Percentiles rank a stretch among this genome's conserved stretches.
Evolutionary conservation across 2,888 invertebrate species (phyloP).

Genomic region (Mongoloraphidia duomilia): DNA sequence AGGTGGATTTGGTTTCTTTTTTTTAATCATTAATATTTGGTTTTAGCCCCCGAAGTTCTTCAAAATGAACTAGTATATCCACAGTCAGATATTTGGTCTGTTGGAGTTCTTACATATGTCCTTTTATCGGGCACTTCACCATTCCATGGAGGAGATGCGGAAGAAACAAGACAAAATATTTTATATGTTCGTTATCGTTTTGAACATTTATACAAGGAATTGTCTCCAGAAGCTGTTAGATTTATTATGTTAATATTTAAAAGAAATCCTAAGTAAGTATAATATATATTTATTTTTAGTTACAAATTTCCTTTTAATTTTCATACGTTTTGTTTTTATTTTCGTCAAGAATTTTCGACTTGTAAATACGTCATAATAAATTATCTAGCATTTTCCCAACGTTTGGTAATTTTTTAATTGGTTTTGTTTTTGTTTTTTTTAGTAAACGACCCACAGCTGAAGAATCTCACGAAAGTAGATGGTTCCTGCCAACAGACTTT

Average conservation of each 20-base stretch:
- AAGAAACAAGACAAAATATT: slow-evolving; percentile 83
- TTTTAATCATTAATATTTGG: neutral
- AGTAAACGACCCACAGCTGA: slow-evolving; percentile 89
- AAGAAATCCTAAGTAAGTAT: slow-evolving; percentile 69
- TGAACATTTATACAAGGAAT: slow-evolving; percentile 86
- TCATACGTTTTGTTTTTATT: neutral
- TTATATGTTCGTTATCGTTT: slow-evolving; percentile 84
- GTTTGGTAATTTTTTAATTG: neutral
- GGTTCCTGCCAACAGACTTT: slow-evolving; percentile 84
- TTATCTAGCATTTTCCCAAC: neutral
- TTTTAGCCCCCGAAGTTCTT: slow-evolving; percentile 73
- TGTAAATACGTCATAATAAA: neutral
- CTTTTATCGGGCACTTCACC: slow-evolving; percentile 87
- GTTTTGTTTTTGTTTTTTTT: slow-evolving; percentile 20
- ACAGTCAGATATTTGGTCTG: slow-evolving; percentile 91
- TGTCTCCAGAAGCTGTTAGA: slow-evolving; percentile 81
- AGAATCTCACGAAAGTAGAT: slow-evolving; percentile 91
- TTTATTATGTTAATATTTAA: slow-evolving; percentile 95
- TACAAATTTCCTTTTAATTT: neutral
- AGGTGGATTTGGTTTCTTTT: no score
- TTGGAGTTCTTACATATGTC: slow-evolving; percentile 83
- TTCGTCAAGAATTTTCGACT: no score
- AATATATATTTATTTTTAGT: neutral
- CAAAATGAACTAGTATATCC: slow-evolving; percentile 77
- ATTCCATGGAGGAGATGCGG: slow-evolving; percentile 67